Evolutionary conservation across 2,888 invertebrate species (phyloP).

Genomic region (Phengaris alcon): DNA sequence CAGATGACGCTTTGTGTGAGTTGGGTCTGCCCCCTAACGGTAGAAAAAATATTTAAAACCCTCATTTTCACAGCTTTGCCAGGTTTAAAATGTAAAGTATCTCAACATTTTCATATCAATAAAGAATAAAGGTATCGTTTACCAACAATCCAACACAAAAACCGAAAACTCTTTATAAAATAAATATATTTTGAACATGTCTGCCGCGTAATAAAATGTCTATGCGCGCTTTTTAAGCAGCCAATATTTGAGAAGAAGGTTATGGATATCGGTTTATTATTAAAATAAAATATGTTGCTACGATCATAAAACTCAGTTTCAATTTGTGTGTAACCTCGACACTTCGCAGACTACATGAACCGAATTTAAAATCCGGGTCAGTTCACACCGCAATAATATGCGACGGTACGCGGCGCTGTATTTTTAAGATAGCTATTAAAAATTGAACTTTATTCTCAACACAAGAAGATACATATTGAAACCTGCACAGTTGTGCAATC

Average conservation of each 20-base stretch:
- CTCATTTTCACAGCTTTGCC: slow-evolving; percentile 16
- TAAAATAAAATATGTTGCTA: background rate
- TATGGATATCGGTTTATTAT: background rate
- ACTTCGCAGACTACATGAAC: background rate
- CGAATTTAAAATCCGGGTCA: background rate
- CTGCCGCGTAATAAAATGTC: background rate
- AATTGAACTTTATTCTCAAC: no score
- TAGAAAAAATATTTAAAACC: no score
- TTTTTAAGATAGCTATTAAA: no score
- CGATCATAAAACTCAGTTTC: background rate
- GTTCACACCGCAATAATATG: no score
- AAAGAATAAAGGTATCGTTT: background rate
- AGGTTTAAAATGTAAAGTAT: background rate
- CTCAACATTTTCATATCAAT: background rate
- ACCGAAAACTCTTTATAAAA: no score
- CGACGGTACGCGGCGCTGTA: no score
- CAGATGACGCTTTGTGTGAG: no score
- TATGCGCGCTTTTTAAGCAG: background rate
- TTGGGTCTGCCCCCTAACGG: no score
- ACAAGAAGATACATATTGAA: no score
- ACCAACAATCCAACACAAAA: no score
- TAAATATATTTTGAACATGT: background rate
- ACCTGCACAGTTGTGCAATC: no score
- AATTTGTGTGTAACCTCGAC: background rate
- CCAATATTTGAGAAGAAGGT: background rate